Percentiles rank a stretch among this genome's conserved stretches.
Conservation (phyloP, 2,113 vertebrate genomes). For the Dasyurus viverrinus region DNA sequence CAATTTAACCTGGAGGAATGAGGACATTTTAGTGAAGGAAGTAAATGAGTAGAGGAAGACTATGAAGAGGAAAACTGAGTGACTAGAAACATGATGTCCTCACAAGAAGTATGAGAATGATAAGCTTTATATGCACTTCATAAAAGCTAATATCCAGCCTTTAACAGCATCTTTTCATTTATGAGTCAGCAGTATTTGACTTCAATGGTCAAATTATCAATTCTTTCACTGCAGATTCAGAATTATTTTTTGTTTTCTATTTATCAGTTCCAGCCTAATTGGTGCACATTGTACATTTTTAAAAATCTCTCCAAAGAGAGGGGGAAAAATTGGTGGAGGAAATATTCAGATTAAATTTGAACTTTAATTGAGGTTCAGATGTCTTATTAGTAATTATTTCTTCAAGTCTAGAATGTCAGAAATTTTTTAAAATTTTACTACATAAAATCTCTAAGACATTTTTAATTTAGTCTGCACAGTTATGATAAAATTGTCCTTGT, state of each 20-base stretch:
- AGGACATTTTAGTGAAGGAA: too few species aligned
- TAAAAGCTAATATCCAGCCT: neutral
- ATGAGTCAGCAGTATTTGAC: neutral
- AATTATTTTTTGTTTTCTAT: neutral
- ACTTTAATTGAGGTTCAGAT: neutral
- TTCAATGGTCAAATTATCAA: neutral
- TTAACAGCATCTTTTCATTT: neutral
- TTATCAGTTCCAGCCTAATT: neutral
- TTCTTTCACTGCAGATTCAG: neutral
- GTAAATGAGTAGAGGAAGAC: neutral
- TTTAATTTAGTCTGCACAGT: neutral
- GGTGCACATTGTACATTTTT: neutral
- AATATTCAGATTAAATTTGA: neutral
- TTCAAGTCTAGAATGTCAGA: slow-evolving; percentile 5
- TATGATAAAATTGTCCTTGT: slow-evolving; percentile 13
- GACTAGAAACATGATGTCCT: neutral
- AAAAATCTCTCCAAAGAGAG: neutral
- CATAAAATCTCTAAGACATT: neutral
- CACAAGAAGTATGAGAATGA: neutral
- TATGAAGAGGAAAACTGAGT: neutral
- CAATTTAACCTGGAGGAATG: neutral
- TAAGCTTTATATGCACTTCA: neutral
- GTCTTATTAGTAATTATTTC: neutral
- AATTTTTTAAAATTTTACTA: neutral
- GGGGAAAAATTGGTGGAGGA: neutral